Percentiles rank a stretch among this genome's conserved stretches.
These are phyloP conservation scores for Heteromormyrus szaboi DNA, from an alignment of 2,797 vertebrate genomes.

Conservation along the genomic window DNA sequence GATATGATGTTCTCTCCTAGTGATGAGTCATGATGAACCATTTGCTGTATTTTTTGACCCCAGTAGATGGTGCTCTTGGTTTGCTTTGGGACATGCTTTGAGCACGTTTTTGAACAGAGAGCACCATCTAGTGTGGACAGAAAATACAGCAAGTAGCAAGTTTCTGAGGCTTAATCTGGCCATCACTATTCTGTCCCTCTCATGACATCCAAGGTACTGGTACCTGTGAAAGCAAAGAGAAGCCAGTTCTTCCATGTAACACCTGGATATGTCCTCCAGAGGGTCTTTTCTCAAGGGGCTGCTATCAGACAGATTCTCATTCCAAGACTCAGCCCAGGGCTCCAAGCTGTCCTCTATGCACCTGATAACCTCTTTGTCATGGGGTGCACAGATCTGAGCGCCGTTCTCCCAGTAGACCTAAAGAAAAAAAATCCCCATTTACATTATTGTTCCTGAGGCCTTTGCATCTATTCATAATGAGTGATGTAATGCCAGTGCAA, in stretches of 20 bases:
- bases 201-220: background rate
- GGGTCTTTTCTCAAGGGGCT: conserved; percentile 75
- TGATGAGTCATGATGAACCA: background rate
- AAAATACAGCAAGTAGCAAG: background rate
- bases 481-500: background rate
- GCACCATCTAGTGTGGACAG: background rate
- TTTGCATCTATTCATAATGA: background rate
- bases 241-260: conserved; percentile 80
- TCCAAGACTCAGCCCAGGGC: conserved; percentile 86
- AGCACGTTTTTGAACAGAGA: background rate
- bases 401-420: conserved; percentile 93
- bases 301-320: conserved; percentile 67
- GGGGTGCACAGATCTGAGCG: conserved; percentile 83
- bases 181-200: background rate
- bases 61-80: background rate
- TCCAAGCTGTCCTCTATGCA: conserved; percentile 79
- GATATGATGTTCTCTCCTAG: background rate
- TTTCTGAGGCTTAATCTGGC: background rate
- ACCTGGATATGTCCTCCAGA: conserved; percentile 64
- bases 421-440: background rate
- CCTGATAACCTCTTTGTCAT: conserved; percentile 81
- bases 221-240: conserved; percentile 85
- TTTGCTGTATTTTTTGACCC: background rate
- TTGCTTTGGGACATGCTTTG: background rate
- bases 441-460: background rate